These are phyloP conservation scores for Limosa lapponica DNA, from an alignment of 2,797 vertebrate species.

Conservation along the genomic window DNA sequence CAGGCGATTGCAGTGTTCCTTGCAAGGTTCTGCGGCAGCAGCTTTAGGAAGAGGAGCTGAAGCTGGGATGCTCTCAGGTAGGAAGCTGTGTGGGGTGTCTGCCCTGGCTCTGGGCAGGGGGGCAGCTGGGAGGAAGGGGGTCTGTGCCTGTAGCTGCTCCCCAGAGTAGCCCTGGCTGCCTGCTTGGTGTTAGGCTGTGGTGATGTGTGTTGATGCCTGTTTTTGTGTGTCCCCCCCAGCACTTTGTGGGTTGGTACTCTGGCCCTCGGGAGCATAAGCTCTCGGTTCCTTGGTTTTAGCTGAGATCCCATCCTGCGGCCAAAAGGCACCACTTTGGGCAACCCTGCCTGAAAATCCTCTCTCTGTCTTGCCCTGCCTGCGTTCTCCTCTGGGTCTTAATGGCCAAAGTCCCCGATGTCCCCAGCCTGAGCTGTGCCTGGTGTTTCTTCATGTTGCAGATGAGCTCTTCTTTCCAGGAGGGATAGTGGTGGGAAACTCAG, in stretches of 20 bases:
- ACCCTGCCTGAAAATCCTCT: neutral
- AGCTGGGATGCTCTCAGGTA: neutral
- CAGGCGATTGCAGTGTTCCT: neutral
- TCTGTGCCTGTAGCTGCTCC: neutral
- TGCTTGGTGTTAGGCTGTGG: neutral
- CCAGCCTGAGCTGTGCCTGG: neutral
- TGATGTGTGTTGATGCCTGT: neutral
- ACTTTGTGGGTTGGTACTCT: neutral
- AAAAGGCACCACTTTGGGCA: accelerated
- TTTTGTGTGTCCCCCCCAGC: too few relatives aligned
- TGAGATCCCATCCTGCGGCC: neutral
- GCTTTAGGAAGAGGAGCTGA: neutral
- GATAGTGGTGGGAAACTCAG: neutral
- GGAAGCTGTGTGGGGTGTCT: neutral
- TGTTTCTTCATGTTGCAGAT: accelerated
- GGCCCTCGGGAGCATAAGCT: neutral
- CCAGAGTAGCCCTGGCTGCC: neutral
- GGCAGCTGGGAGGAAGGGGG: neutral
- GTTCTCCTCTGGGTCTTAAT: neutral
- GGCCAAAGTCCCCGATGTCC: neutral
- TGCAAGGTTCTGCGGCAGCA: accelerated
- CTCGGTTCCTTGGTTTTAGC: neutral
- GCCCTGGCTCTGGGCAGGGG: neutral
- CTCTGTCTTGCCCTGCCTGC: neutral
- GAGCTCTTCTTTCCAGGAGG: neutral